These are phyloP conservation scores for Phenganax marumi DNA, from an alignment of 92 coral and sea anemone genomes.

Conservation along the genomic window DNA sequence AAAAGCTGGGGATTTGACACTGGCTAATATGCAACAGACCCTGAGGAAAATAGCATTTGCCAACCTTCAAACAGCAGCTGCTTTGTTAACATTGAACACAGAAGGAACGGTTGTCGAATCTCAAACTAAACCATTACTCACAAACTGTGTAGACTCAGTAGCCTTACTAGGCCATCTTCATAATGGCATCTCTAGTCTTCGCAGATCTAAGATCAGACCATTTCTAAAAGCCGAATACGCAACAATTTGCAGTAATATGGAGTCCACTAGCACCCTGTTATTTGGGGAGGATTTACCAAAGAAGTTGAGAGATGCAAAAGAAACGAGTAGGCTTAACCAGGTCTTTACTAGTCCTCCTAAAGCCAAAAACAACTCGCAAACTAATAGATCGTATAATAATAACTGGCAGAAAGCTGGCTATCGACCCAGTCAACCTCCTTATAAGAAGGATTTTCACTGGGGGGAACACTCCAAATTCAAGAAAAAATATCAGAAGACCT, in stretches of 20 bases:
- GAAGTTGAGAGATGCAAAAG: slow-evolving; percentile 28
- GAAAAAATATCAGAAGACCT: too few relatives aligned
- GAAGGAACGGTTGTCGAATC: not conserved
- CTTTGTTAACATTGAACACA: not conserved
- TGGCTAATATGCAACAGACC: not conserved
- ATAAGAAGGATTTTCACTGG: not conserved
- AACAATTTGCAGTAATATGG: slow-evolving; percentile 11
- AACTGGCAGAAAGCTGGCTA: too few relatives aligned
- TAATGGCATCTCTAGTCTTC: slow-evolving; percentile 4
- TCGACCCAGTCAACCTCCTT: not conserved
- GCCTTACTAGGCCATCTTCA: slow-evolving; percentile 37
- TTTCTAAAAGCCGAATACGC: slow-evolving; percentile 2
- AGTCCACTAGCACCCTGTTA: not conserved
- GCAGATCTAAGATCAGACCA: slow-evolving; percentile 18
- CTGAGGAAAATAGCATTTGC: slow-evolving; percentile 4
- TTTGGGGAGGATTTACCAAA: slow-evolving; percentile 36
- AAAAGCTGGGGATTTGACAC: slow-evolving; percentile 9
- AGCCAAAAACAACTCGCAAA: not conserved
- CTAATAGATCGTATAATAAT: not conserved
- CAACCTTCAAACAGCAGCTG: not conserved
- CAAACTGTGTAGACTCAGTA: slow-evolving; percentile 25
- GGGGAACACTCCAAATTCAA: not conserved
- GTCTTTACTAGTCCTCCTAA: not conserved
- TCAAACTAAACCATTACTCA: not conserved
- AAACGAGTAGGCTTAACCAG: not conserved